Base-by-base conservation (phyloP, 2,888 invertebrate species). In the Chymomyza procnemis region DNA sequence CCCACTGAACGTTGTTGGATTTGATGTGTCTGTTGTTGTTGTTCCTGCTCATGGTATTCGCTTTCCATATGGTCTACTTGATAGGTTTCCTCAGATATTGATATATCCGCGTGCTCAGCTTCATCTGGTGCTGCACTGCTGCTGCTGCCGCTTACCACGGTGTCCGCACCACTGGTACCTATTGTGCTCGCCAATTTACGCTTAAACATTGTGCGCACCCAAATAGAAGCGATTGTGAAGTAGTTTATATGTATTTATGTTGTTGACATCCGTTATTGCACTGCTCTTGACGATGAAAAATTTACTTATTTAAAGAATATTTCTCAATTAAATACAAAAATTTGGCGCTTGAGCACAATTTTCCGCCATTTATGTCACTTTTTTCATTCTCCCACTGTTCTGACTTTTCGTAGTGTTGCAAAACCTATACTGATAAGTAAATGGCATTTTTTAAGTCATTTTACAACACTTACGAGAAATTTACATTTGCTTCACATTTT, bases 341-440 rank as follows among this genome's bases (percentile, higher is more conserved):
- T 26, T 85, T 83, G 85, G 88, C 82, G 81, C 88, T 88, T 79
- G 84, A 82, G 87, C 80, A 84, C 76, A 74, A 83, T 78, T 75
- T 84, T 87, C 89, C 90, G 90, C 90, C 90, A 90, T 90, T 90
- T 87, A 80, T 87, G 87, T 88, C 88, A 83, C 82, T 89, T 90
- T 87, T 88, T 88, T 83, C 84, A 81, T 82, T 78, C 82, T 80
- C 75, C 70, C 61, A 66, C 61, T 58, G 64, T 67, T 73, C 71
- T 62, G 62, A 66, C 71, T 67, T 62, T 64, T 60, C 46, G 48
- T 62, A 67, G 76, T 64, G 65, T 68, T 52, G 60, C 61, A 64
- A 59, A 41, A 46, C 41, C 30, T 21, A 52, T 46, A 21, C 14
- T 19, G 19, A 19, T 21, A 21, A 19, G 9, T 9, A 19, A 21